phyloP scores from a whole-genome alignment of 2,113 vertebrate genomes.

The Sciurus niger region DNA sequence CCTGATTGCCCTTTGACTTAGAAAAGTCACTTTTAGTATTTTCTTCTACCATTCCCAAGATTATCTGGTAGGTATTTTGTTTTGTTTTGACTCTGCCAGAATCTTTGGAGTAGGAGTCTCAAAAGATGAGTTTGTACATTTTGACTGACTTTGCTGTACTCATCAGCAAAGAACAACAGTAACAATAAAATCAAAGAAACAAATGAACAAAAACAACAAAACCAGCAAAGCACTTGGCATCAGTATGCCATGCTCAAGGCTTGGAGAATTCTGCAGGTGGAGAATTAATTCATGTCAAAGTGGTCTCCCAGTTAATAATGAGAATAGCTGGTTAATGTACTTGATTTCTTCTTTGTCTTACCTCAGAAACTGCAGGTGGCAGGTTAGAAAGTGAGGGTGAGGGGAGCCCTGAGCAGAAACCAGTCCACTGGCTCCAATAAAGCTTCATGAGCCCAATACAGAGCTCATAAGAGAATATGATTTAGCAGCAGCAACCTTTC shows the following conservation, averaged over 20 bases:
- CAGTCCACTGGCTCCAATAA: neutral
- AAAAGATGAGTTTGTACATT: neutral
- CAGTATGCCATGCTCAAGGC: neutral
- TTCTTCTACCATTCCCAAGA: neutral
- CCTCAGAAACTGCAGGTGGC: neutral
- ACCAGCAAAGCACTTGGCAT: neutral
- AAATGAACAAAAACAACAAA: neutral
- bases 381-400: too few relatives aligned
- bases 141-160: neutral
- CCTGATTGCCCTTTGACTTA: neutral
- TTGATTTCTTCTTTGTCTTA: neutral
- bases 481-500: conserved; percentile 48
- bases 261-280: neutral
- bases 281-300: neutral
- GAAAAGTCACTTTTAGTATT: neutral
- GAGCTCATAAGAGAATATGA: neutral
- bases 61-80: neutral
- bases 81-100: neutral
- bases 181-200: neutral
- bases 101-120: neutral
- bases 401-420: neutral
- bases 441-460: neutral
- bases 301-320: neutral
- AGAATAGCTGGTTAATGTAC: neutral
- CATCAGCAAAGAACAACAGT: neutral